Conservation (phyloP, 92 coral and sea anemone genomes). For the Hydrozoanthus gracilis region DNA sequence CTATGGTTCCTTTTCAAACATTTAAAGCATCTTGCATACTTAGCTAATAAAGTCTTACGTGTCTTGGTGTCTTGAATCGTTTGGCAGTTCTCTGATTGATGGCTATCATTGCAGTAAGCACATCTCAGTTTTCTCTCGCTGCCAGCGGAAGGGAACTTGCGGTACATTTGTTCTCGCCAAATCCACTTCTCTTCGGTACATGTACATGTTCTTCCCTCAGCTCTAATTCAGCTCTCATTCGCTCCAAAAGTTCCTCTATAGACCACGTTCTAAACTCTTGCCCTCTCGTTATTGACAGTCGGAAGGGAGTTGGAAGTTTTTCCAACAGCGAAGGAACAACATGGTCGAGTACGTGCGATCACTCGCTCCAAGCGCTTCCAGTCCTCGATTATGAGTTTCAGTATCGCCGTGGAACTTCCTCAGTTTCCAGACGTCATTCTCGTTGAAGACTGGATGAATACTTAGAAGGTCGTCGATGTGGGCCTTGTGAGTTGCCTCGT, state of each 20-base stretch:
- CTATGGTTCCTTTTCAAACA: conserved; percentile 27
- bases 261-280: conserved; percentile 52
- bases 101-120: conserved; percentile 8
- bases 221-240: conserved; percentile 43
- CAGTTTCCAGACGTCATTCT: conserved; percentile 54
- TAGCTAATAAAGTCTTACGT: conserved; percentile 4
- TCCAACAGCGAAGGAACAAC: conserved; percentile 61
- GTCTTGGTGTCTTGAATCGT: conserved; percentile 19
- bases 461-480: conserved; percentile 60
- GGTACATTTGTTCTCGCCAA: not conserved
- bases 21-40: conserved; percentile 34
- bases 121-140: conserved; percentile 1
- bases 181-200: not conserved
- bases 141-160: conserved; percentile 4
- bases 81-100: conserved; percentile 9
- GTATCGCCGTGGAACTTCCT: conserved; percentile 56
- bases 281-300: conserved; percentile 72
- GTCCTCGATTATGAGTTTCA: conserved; percentile 58
- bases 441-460: conserved; percentile 43
- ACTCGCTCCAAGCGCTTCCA: conserved; percentile 57
- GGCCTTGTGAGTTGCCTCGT: conserved; percentile 59
- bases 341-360: conserved; percentile 57
- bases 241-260: conserved; percentile 50
- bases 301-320: conserved; percentile 59
- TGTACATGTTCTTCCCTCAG: conserved; percentile 47